Evolutionary conservation across 2,797 vertebrate species (phyloP).

Genomic region (Discoglossus pictus): DNA sequence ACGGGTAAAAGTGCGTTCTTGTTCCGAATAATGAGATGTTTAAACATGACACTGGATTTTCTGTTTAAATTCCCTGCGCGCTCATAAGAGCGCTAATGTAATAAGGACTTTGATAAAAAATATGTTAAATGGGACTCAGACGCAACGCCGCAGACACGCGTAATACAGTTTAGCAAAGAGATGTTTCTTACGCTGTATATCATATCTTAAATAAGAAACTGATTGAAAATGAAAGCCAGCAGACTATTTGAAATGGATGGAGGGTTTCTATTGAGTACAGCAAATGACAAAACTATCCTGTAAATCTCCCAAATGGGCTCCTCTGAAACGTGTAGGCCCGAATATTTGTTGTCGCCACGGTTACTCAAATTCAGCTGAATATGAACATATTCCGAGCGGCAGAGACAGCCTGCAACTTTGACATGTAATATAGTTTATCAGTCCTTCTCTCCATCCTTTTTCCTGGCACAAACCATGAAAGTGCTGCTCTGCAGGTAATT

Average conservation of each 20-base stretch:
- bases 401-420: conserved; percentile 13
- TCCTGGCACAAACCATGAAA: conserved; percentile 5
- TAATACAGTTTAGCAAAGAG: neutral
- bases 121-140: conserved; percentile 13
- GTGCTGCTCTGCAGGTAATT: neutral
- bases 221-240: conserved; percentile 7
- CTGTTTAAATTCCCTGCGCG: conserved; percentile 35
- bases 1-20: conserved; percentile 28
- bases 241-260: conserved; percentile 3
- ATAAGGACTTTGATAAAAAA: neutral
- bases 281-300: conserved; percentile 10
- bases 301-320: conserved; percentile 4
- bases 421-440: conserved; percentile 20
- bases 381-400: neutral
- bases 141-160: neutral
- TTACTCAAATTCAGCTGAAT: neutral
- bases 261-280: conserved; percentile 15
- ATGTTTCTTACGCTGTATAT: neutral
- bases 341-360: neutral
- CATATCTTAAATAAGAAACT: neutral
- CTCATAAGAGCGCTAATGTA: conserved; percentile 28
- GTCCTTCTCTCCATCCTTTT: neutral
- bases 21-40: conserved; percentile 45
- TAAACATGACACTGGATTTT: conserved; percentile 21
- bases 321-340: neutral